Evolutionary conservation across 2,113 vertebrate species (phyloP).

Genomic region (Cyanoramphus novaezelandiae): DNA sequence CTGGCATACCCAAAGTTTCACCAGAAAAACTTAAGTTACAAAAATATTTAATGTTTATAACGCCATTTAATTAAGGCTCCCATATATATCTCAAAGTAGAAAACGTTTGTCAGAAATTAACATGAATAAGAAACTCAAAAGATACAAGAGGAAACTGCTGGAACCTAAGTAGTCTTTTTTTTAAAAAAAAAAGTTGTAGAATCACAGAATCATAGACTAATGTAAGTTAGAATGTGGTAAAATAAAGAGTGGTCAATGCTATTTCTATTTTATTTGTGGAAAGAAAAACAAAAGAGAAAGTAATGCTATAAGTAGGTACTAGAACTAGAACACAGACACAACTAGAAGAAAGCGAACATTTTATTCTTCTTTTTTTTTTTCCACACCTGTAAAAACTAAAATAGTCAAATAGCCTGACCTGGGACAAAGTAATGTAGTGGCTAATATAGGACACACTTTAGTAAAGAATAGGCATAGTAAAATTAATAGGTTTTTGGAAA

Average conservation of each 20-base stretch:
- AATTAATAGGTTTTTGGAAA: neutral
- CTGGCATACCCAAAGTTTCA: neutral
- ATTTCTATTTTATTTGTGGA: neutral
- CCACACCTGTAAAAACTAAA: neutral
- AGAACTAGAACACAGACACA: neutral
- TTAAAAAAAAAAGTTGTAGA: too few species aligned
- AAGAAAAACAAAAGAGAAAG: neutral
- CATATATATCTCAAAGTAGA: neutral
- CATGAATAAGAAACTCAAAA: neutral
- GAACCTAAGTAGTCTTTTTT: neutral
- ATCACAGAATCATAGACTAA: too few species aligned
- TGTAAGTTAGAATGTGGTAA: neutral
- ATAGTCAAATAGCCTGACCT: neutral
- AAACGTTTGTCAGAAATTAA: neutral
- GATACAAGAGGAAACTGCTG: neutral
- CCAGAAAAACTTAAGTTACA: neutral
- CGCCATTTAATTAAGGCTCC: neutral
- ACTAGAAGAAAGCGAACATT: neutral
- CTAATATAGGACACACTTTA: neutral
- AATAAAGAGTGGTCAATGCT: neutral
- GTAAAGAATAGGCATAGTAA: neutral
- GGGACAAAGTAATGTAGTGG: neutral
- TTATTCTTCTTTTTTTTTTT: too few species aligned
- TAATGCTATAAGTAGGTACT: neutral
- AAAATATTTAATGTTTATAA: neutral